Conservation (phyloP, 2,797 vertebrate species). For the Novumbra hubbsi region DNA sequence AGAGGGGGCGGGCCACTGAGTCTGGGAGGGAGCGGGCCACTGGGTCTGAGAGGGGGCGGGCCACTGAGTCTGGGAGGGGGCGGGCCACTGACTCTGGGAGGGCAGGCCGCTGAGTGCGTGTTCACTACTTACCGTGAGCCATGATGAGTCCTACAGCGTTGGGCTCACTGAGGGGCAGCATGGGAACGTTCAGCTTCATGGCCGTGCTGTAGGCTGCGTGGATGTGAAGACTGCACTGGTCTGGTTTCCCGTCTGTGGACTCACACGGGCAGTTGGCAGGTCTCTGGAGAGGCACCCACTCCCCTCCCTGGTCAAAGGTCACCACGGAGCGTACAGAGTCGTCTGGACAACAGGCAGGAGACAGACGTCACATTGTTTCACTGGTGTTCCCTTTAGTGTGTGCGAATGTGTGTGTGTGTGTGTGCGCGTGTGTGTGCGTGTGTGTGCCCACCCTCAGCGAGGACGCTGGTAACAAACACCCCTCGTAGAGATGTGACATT, state of each 20-base stretch:
- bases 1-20: no score
- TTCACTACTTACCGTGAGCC: slow-evolving; percentile 83
- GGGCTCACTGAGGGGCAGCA: slow-evolving; percentile 87
- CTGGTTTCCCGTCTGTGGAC: slow-evolving; percentile 80
- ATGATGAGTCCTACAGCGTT: slow-evolving; percentile 93
- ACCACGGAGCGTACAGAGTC: slow-evolving; percentile 88
- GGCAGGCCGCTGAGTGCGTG: not conserved
- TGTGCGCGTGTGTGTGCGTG: not conserved
- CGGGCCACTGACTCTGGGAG: no score
- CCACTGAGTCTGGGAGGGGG: no score
- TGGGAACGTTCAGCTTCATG: slow-evolving; percentile 84
- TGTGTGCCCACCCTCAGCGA: slow-evolving; percentile 78
- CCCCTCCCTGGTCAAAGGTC: slow-evolving; percentile 91
- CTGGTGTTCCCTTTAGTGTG: not conserved
- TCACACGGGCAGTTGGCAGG: slow-evolving; percentile 86
- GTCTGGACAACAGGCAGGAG: slow-evolving; percentile 67
- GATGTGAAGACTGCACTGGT: slow-evolving; percentile 92
- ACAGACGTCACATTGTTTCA: not conserved
- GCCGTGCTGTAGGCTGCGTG: slow-evolving; percentile 90
- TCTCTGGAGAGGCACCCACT: slow-evolving; percentile 85
- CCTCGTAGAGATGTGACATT: slow-evolving; percentile 92
- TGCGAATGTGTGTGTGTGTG: not conserved
- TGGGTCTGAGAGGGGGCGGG: no score
- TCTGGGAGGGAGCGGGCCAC: no score
- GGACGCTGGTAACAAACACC: slow-evolving; percentile 87